Conservation (phyloP, 2,113 vertebrate species). For the Tachuris rubrigastra region DNA sequence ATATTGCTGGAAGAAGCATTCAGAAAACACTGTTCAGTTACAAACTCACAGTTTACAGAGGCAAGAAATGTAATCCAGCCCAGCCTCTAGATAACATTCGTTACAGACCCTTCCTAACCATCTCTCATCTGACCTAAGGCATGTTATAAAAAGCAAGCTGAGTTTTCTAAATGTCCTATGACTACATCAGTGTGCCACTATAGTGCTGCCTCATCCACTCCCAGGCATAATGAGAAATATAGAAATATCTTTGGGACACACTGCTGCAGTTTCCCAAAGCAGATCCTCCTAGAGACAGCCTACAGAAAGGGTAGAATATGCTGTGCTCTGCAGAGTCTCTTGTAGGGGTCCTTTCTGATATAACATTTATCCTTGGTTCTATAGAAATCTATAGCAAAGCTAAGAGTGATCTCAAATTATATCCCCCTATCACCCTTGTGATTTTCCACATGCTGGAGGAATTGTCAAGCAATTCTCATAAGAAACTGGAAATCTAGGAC, state of each 20-base stretch:
- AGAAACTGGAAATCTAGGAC: background rate
- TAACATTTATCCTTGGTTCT: background rate
- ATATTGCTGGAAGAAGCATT: background rate
- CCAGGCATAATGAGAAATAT: background rate
- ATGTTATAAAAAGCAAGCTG: background rate
- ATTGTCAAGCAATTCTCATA: background rate
- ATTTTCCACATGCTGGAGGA: background rate
- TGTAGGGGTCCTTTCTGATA: background rate
- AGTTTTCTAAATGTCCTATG: background rate
- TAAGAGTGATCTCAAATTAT: background rate
- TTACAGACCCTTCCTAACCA: background rate
- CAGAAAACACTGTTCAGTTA: background rate
- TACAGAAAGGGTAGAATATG: background rate
- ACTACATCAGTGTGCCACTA: background rate
- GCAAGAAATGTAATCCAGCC: background rate
- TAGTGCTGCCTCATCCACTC: rapidly evolving
- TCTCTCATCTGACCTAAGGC: background rate
- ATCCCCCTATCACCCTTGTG: background rate
- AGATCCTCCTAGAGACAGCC: background rate
- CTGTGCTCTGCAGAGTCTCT: background rate
- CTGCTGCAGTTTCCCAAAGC: background rate
- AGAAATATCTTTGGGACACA: background rate
- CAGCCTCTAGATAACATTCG: background rate
- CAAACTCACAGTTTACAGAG: background rate
- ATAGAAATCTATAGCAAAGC: background rate